Evolutionary conservation across 2,888 invertebrate species (phyloP).

Genomic region (Lithophane semibrunnea): DNA sequence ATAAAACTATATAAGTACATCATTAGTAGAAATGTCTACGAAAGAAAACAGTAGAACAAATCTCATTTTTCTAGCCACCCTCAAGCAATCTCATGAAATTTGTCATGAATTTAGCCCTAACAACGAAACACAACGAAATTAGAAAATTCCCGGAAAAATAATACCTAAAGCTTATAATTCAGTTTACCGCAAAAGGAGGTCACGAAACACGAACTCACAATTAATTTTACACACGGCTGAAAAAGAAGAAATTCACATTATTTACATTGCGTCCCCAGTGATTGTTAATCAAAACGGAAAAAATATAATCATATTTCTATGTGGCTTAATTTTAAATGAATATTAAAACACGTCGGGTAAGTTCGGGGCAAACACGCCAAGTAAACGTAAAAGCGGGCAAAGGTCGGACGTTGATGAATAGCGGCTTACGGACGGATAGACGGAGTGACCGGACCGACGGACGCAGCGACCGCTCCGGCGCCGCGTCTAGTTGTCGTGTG

Average conservation of each 20-base stretch:
- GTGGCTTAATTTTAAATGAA: conserved; percentile 72
- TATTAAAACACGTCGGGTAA: conserved; percentile 72
- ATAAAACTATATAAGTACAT: neutral
- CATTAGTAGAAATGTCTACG: neutral
- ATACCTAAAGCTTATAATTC: conserved; percentile 36
- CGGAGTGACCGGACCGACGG: conserved; percentile 25
- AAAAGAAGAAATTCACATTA: conserved; percentile 54
- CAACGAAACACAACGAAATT: conserved; percentile 23
- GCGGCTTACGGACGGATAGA: conserved; percentile 52
- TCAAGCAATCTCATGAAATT: conserved; percentile 9
- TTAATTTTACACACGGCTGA: conserved; percentile 53
- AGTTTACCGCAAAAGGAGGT: conserved; percentile 47
- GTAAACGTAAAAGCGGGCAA: conserved; percentile 68
- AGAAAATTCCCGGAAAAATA: conserved; percentile 33
- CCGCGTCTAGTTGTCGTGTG: conserved; percentile 25
- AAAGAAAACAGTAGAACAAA: neutral
- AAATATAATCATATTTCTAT: conserved; percentile 60
- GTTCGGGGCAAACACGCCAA: conserved; percentile 68
- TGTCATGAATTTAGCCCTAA: conserved; percentile 16
- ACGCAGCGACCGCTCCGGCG: conserved; percentile 26
- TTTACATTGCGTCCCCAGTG: conserved; percentile 52
- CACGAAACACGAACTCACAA: conserved; percentile 54
- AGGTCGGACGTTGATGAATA: conserved; percentile 81
- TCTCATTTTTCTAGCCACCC: conserved; percentile 7
- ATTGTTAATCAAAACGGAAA: conserved; percentile 55